Conservation (phyloP, 2,797 vertebrate genomes). For the Enteromius afrohamiltoni region DNA sequence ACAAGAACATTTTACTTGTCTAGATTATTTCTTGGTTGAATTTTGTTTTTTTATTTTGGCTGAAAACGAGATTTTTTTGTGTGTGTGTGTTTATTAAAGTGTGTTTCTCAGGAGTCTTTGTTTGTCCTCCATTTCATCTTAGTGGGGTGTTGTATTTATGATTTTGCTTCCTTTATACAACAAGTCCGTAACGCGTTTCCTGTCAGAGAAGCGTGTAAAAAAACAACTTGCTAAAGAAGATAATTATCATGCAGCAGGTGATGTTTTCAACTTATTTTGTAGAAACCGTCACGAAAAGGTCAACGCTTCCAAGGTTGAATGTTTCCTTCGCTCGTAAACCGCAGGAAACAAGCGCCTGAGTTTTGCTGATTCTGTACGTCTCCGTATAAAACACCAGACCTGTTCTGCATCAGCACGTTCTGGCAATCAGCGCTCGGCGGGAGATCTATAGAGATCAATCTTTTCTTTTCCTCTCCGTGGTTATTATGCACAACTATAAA, state of each 20-base stretch:
- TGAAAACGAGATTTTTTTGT: too few species aligned
- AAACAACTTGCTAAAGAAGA: neutral
- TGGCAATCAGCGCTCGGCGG: neutral
- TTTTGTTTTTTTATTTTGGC: too few species aligned
- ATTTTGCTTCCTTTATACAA: neutral
- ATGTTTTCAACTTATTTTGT: neutral
- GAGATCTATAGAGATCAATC: slow-evolving; percentile 18
- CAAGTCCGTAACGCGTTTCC: neutral
- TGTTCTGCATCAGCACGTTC: neutral
- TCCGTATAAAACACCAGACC: neutral
- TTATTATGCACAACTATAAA: slow-evolving; percentile 16
- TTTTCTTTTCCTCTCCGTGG: neutral
- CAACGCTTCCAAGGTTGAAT: neutral
- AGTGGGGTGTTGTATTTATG: neutral
- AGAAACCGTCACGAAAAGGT: neutral
- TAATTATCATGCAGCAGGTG: too few species aligned
- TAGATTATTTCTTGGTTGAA: too few species aligned
- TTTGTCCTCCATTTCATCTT: neutral
- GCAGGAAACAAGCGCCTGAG: neutral
- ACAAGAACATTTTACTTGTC: too few species aligned
- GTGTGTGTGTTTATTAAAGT: too few species aligned
- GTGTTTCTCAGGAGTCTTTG: neutral
- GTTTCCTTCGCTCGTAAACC: neutral
- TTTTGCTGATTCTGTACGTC: neutral
- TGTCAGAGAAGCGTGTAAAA: neutral